Percentiles rank a stretch among this genome's conserved stretches.
phyloP scores from a whole-genome alignment of 2,113 vertebrate genomes.

The Salvelinus namaycush region DNA sequence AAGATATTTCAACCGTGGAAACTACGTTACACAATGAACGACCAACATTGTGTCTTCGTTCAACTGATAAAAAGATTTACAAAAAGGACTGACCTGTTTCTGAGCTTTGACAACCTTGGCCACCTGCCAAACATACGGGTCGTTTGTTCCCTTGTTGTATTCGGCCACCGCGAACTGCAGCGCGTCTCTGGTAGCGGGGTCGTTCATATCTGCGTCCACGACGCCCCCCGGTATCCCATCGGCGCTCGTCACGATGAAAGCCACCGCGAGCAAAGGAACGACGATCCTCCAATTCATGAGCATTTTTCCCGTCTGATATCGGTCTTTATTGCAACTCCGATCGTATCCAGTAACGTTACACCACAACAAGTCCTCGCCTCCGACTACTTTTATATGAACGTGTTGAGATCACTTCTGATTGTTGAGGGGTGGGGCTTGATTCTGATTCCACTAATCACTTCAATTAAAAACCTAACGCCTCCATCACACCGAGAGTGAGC shows the following conservation, averaged over 20 bases:
- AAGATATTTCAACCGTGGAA: no score
- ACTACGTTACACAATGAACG: no score
- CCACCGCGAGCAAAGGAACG: conserved; percentile 22
- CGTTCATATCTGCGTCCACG: accelerated
- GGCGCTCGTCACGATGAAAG: conserved; percentile 8
- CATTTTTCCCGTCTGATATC: not conserved
- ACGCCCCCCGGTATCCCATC: conserved; percentile 48
- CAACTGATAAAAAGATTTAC: no score
- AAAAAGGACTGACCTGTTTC: conserved; percentile 75
- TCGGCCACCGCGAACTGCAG: conserved; percentile 74
- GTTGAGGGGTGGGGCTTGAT: not conserved
- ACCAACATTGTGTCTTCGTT: no score
- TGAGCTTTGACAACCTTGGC: conserved; percentile 55
- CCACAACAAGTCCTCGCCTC: not conserved
- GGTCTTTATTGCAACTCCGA: no score
- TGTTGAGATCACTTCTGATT: not conserved
- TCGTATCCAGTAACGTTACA: not conserved
- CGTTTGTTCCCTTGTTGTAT: conserved; percentile 79
- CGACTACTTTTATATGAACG: conserved; percentile 1
- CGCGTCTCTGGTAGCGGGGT: conserved; percentile 51
- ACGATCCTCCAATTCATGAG: conserved; percentile 42
- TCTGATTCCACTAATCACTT: not conserved
- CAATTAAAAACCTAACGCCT: not conserved
- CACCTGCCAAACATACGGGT: conserved; percentile 65
- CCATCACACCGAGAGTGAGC: no score